A percentile compares a stretch with the other conserved stretches of the same genome.
Evolutionary conservation across 1,140 invertebrate genomes (phyloP).

Genomic region (Asobara japonica): DNA sequence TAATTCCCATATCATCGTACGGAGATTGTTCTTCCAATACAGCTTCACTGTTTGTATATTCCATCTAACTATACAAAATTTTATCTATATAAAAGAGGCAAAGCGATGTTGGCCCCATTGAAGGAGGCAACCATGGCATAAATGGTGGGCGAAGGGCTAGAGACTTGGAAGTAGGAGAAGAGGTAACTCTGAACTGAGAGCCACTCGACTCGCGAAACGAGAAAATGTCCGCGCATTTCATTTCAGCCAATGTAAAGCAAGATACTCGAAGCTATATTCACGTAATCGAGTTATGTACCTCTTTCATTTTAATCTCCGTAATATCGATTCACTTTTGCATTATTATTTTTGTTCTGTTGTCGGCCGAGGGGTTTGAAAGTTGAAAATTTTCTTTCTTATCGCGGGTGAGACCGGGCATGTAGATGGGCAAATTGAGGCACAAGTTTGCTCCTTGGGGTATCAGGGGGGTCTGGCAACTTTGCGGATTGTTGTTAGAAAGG

Average conservation of each 20-base stretch:
- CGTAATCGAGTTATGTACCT: constrained; percentile 1
- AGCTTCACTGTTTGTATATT: background rate
- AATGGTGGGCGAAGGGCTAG: background rate
- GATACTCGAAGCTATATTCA: background rate
- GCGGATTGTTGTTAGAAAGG: too few species aligned
- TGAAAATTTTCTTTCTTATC: background rate
- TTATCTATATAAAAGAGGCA: background rate
- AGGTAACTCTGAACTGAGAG: background rate
- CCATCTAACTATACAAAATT: background rate
- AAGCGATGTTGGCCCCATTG: background rate
- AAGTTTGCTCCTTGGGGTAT: too few species aligned
- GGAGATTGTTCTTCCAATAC: too few species aligned
- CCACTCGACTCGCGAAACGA: constrained; percentile 2
- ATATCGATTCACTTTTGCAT: background rate
- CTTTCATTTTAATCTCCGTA: background rate
- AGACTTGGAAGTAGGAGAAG: background rate
- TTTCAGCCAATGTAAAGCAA: background rate
- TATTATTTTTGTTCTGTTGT: background rate
- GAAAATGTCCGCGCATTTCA: background rate
- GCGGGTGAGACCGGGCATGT: too few species aligned
- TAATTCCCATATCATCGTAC: too few species aligned
- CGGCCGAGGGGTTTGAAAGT: too few species aligned
- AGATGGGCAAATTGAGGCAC: too few species aligned
- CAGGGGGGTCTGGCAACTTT: too few species aligned
- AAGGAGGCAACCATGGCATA: background rate